Conservation (phyloP, 2,797 vertebrate genomes). For the Trematomus bernacchii region DNA sequence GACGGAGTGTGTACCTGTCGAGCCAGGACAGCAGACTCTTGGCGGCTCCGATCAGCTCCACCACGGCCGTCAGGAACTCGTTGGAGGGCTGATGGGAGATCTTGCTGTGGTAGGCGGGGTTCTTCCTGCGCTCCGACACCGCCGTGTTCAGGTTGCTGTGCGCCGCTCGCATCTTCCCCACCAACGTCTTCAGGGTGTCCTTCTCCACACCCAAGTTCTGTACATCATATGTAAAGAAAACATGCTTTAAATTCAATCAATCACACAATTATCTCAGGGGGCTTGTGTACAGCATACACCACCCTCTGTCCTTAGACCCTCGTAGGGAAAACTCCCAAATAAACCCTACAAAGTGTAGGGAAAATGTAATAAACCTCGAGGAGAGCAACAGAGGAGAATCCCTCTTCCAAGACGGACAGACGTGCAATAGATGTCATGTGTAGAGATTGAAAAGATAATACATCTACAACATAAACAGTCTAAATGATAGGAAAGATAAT, state of each 20-base stretch:
- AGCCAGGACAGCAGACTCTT: slow-evolving; percentile 94
- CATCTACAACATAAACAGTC: too few species aligned
- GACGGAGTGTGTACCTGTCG: slow-evolving; percentile 86
- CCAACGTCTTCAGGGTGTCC: slow-evolving; percentile 92
- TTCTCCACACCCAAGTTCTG: slow-evolving; percentile 95
- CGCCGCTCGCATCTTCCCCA: slow-evolving; percentile 88
- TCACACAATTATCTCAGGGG: too few species aligned
- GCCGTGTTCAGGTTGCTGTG: slow-evolving; percentile 90
- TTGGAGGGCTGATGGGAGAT: slow-evolving; percentile 91
- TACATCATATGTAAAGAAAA: accelerated
- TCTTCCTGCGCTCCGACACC: slow-evolving; percentile 89
- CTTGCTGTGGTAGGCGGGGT: slow-evolving; percentile 85
- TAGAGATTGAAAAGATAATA: too few species aligned
- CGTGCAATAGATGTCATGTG: too few species aligned
- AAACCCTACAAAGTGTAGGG: too few species aligned
- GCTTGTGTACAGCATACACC: too few species aligned
- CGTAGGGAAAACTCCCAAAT: too few species aligned
- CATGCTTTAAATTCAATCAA: background rate
- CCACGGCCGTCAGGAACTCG: slow-evolving; percentile 93
- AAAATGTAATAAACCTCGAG: too few species aligned
- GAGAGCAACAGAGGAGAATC: too few species aligned
- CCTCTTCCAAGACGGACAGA: too few species aligned
- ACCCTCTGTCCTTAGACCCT: too few species aligned
- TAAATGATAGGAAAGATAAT: too few species aligned
- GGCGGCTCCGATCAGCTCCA: slow-evolving; percentile 93